Conservation (phyloP, 2,113 vertebrate species). For the Lynx canadensis region DNA sequence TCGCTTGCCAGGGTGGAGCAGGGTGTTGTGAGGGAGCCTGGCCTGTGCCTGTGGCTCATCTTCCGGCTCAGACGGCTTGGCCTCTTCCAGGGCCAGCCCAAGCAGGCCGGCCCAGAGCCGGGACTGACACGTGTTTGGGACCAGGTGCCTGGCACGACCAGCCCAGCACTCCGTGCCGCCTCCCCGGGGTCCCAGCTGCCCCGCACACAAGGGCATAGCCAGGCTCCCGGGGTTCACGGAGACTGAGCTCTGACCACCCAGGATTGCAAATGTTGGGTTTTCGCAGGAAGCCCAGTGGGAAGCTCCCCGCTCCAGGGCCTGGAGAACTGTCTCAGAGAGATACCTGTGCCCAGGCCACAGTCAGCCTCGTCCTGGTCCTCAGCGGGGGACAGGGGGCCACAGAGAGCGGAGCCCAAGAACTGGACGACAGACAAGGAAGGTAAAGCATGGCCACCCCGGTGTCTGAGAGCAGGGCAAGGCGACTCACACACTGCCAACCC, state of each 20-base stretch:
- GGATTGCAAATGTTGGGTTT: not conserved
- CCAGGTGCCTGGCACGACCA: not conserved
- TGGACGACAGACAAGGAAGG: slow-evolving; percentile 37
- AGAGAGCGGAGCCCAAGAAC: not conserved
- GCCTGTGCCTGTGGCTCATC: not conserved
- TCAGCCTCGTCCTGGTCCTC: slow-evolving; percentile 15
- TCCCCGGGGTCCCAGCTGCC: too few relatives aligned
- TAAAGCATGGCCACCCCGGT: not conserved
- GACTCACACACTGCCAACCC: accelerated
- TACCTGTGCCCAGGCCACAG: not conserved
- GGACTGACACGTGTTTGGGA: not conserved
- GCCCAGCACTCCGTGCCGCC: not conserved
- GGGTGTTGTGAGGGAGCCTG: not conserved
- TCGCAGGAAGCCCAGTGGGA: slow-evolving; percentile 54
- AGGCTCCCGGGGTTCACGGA: not conserved
- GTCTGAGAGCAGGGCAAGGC: not conserved
- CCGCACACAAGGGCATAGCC: too few relatives aligned
- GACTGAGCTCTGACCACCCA: not conserved
- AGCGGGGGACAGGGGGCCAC: not conserved
- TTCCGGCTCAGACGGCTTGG: not conserved
- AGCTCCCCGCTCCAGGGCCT: slow-evolving; percentile 68
- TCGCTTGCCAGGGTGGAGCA: not conserved
- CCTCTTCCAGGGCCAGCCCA: not conserved
- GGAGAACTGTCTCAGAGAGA: slow-evolving; percentile 73
- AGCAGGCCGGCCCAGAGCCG: not conserved